phyloP scores from a whole-genome alignment of 2,888 invertebrate species.

The Tetramorium bicarinatum region DNA sequence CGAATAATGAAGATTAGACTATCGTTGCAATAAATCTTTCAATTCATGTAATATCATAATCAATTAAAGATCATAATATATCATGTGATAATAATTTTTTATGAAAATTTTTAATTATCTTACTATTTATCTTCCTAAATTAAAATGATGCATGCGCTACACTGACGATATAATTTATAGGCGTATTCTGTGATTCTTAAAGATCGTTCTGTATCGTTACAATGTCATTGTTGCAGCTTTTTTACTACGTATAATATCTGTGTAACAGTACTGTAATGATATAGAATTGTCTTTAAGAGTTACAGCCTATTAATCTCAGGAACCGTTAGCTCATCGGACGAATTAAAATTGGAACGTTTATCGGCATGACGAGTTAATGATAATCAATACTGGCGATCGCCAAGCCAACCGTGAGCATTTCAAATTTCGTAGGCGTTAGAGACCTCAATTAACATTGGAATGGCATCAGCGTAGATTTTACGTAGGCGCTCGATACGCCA shows the following conservation, averaged over 20 bases:
- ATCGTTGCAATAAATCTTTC: neutral
- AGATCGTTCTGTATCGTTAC: too few relatives aligned
- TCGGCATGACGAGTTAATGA: constrained; percentile 70
- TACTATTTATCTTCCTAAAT: neutral
- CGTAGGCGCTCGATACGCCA: constrained; percentile 73
- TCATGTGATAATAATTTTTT: neutral
- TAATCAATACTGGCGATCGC: constrained; percentile 64
- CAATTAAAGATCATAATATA: neutral
- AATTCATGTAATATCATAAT: neutral
- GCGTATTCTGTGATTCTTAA: too few relatives aligned
- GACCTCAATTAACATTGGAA: constrained; percentile 80
- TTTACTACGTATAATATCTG: too few relatives aligned
- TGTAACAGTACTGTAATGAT: too few relatives aligned
- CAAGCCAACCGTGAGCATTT: constrained; percentile 62
- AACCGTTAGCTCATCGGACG: constrained; percentile 67
- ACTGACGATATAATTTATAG: constrained; percentile 28
- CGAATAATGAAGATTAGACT: neutral
- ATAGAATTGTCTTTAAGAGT: too few relatives aligned
- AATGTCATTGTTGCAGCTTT: too few relatives aligned
- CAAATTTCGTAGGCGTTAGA: constrained; percentile 73
- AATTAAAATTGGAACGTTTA: constrained; percentile 70
- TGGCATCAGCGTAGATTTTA: constrained; percentile 74
- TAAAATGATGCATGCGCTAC: constrained; percentile 22
- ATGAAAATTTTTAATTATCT: neutral
- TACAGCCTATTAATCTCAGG: too few relatives aligned